Conservation (phyloP, 2,797 vertebrate genomes). For the Enteromius afrohamiltoni region DNA sequence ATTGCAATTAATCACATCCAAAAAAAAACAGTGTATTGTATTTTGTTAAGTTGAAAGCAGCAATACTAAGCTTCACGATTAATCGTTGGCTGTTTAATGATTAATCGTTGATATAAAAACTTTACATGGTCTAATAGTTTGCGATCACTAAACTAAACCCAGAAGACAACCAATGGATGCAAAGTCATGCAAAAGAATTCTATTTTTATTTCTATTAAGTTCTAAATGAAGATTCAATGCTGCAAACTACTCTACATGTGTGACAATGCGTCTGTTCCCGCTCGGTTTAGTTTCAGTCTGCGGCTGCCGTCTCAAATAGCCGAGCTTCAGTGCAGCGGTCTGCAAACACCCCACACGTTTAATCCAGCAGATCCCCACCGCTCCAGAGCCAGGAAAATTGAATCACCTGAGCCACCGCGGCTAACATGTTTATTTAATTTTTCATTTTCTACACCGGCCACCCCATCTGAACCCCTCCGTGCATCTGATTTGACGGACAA, state of each 20-base stretch:
- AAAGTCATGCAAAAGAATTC: neutral
- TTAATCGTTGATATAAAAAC: neutral
- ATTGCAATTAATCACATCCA: no score
- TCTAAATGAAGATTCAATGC: neutral
- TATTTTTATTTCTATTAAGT: neutral
- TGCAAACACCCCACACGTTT: conserved; percentile 63
- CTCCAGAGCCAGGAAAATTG: neutral
- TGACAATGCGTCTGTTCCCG: neutral
- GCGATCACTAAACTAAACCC: neutral
- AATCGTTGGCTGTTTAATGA: no score
- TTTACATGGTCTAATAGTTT: neutral
- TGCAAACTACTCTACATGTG: neutral
- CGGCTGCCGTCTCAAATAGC: conserved; percentile 68
- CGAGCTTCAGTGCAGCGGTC: conserved; percentile 64
- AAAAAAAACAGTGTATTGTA: neutral
- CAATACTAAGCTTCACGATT: neutral
- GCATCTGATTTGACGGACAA: conserved; percentile 34
- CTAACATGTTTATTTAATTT: conserved; percentile 31
- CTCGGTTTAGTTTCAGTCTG: conserved; percentile 59
- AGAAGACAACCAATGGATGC: neutral
- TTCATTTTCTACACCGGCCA: conserved; percentile 18
- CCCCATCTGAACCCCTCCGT: conserved; percentile 26
- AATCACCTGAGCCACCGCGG: conserved; percentile 18
- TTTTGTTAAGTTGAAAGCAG: neutral
- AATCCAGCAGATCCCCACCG: conserved; percentile 60